Evolutionary conservation across 2,888 invertebrate species (phyloP).

Genomic region (Congeria kusceri): DNA sequence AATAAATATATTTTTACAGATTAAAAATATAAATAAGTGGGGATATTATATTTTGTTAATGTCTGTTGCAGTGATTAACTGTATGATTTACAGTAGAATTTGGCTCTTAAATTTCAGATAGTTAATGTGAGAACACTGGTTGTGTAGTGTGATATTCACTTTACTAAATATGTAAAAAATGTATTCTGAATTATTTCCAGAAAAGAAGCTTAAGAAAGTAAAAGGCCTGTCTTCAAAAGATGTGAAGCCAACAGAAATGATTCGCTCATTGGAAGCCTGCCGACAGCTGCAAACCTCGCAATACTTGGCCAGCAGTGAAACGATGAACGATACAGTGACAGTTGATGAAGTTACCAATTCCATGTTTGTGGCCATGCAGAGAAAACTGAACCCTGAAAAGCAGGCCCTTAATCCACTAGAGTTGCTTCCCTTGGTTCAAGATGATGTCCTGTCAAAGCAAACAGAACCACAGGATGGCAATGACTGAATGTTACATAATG

Average conservation of each 20-base stretch:
- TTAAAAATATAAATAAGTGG: too few species aligned
- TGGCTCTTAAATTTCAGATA: too few species aligned
- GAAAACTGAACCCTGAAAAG: conserved; percentile 56
- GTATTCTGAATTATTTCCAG: conserved; percentile 35
- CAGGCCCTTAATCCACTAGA: conserved; percentile 56
- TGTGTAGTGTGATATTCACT: too few species aligned
- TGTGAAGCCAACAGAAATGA: conserved; percentile 51
- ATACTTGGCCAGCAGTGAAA: conserved; percentile 15
- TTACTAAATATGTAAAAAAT: too few species aligned
- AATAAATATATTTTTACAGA: too few species aligned
- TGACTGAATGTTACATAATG: too few species aligned
- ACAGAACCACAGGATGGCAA: conserved; percentile 16
- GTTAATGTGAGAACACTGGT: too few species aligned
- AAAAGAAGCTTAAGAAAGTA: conserved; percentile 47
- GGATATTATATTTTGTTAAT: too few species aligned
- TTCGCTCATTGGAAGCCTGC: conserved; percentile 39
- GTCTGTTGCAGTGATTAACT: too few species aligned
- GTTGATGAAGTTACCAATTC: conserved; percentile 26
- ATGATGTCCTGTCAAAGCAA: conserved; percentile 52
- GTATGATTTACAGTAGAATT: too few species aligned
- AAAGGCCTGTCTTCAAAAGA: conserved; percentile 30
- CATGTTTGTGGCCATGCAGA: conserved; percentile 41
- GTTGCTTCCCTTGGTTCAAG: conserved; percentile 46
- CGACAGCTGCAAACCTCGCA: conserved; percentile 41
- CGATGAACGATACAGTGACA: neutral